Base-by-base conservation (phyloP, 2,797 vertebrate species). In the Gymnopithys bicolor region DNA sequence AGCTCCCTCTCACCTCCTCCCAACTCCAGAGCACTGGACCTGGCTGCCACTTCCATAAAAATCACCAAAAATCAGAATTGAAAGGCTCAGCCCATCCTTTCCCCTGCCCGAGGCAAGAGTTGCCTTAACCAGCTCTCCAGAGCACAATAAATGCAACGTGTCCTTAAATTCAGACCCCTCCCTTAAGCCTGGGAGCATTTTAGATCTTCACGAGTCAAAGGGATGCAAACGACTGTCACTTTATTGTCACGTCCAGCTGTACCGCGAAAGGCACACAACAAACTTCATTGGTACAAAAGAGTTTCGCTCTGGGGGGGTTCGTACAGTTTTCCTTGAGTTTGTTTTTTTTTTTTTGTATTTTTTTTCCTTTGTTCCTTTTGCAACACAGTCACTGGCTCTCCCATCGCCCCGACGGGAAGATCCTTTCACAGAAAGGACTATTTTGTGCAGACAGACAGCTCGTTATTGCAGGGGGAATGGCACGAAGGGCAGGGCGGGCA, bases 401-500 rank as follows among this genome's bases (percentile, higher is more conserved):
- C 96, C 95, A 86, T 84, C 94, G 83, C 97, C 96, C 96, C 22
- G 93, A 97, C 37, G 86, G 96, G 96, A 92, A 93, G 97, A 98
- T 98, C 99, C 99, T 99, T 99, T 99, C 99, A 99, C 98, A 98
- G 99, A 99, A 99, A 99, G 99, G 99, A 98, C 96, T 96, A 98
- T 95, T 96, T 97, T 67, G 66, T 69, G 96, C 85, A 96, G 96
- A 96, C 97, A 97, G 96, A 97, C 67, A 87, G 90, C 84, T 96
- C 91, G 33, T 37, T 84, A 90, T 67, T 48, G 80, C 76, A 66
- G 71, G 77, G 49, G 87, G 67, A 88, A 55, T 2, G 30, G 84
- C 83, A 77, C 56, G 18, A 18, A 81, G 71, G 59, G 78, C 74
- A 51, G 70, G 66, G 63, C 5, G 48, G 82, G 83, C 30, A 95